Evolutionary conservation across 1,140 invertebrate species (phyloP).

Genomic region (Pseudomyrmex concolor): DNA sequence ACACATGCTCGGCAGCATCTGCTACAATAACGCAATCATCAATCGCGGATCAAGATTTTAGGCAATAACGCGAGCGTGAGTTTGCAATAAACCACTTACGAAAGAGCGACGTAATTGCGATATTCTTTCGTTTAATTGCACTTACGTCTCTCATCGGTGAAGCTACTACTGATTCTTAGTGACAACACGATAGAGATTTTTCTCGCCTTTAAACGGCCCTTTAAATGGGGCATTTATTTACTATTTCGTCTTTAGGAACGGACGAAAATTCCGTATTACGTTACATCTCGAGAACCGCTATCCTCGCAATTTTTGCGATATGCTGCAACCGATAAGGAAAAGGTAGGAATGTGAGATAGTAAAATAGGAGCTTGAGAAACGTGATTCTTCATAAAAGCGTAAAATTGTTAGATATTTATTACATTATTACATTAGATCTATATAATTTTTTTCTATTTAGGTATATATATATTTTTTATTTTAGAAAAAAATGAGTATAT

Average conservation of each 20-base stretch:
- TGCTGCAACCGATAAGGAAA: conserved; percentile 9
- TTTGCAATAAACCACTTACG: conserved; percentile 22
- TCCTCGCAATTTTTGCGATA: neutral
- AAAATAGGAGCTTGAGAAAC: neutral
- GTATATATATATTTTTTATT: neutral
- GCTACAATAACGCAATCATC: neutral
- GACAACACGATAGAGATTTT: conserved; percentile 2
- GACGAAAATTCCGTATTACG: conserved; percentile 1
- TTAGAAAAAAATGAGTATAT: too few species aligned
- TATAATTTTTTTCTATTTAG: neutral
- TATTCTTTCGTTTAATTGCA: conserved; percentile 14
- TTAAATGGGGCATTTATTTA: neutral
- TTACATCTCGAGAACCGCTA: conserved; percentile 2
- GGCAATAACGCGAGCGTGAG: conserved; percentile 35
- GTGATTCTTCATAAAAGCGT: too few species aligned
- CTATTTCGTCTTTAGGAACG: neutral
- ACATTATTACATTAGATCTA: too few species aligned
- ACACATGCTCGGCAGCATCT: neutral
- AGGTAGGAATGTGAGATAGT: neutral
- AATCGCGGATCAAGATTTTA: neutral
- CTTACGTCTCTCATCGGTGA: conserved; percentile 16
- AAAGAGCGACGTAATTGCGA: conserved; percentile 17
- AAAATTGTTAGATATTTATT: too few species aligned
- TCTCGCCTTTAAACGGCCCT: conserved; percentile 6
- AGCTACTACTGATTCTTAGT: conserved; percentile 17